These are phyloP conservation scores for Misgurnus mizolepis DNA, from an alignment of 2,113 vertebrate genomes.

Conservation along the genomic window DNA sequence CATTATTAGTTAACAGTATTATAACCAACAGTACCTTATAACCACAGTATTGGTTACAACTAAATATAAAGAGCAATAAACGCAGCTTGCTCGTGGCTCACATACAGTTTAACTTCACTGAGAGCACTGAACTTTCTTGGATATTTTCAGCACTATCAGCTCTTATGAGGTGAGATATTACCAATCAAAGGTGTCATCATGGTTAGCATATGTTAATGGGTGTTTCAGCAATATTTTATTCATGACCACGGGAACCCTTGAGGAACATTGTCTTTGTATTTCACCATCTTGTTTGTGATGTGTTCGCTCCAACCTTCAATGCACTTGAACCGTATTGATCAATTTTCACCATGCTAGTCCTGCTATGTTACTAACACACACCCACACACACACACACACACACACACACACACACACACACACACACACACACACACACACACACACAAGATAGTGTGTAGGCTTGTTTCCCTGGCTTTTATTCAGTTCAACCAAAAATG, in stretches of 20 bases:
- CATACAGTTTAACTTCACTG: not conserved
- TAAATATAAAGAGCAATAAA: not conserved
- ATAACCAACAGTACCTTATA: not conserved
- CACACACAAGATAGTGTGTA: not conserved
- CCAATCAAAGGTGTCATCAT: not conserved
- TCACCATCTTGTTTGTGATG: conserved; percentile 30
- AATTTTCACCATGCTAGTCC: not conserved
- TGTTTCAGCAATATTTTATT: conserved; percentile 33
- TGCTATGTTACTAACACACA: not conserved
- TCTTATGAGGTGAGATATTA: not conserved
- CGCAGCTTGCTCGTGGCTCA: not conserved
- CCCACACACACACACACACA: conserved; percentile 11
- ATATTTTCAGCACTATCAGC: not conserved
- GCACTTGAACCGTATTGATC: conserved; percentile 33
- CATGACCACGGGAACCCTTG: conserved; percentile 1
- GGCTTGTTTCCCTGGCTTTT: too few relatives aligned
- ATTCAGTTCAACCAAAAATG: too few relatives aligned
- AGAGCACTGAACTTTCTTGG: not conserved
- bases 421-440: not conserved
- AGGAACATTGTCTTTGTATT: conserved; percentile 14
- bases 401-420: not conserved
- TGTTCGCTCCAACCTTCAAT: conserved; percentile 14
- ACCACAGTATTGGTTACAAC: not conserved
- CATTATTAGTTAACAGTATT: not conserved
- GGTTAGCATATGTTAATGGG: conserved; percentile 10